phyloP scores from a whole-genome alignment of 2,888 invertebrate species.

The Archips crataeganus region DNA sequence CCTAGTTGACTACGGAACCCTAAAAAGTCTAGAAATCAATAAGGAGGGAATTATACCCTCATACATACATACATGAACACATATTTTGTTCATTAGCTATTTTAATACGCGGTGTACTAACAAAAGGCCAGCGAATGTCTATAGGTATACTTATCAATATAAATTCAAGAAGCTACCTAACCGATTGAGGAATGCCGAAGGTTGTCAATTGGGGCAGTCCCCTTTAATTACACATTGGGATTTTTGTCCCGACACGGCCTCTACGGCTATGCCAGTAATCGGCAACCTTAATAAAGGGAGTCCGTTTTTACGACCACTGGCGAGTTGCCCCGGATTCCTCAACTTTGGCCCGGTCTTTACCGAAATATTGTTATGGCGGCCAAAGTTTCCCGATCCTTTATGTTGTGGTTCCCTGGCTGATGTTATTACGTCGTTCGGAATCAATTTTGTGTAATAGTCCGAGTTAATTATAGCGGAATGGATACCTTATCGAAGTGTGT shows the following conservation, averaged over 20 bases:
- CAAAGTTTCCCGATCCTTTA: constrained; percentile 66
- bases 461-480: background rate
- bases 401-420: constrained; percentile 48
- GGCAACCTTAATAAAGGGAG: constrained; percentile 40
- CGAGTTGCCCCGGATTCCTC: constrained; percentile 72
- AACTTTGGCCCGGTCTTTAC: constrained; percentile 69
- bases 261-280: constrained; percentile 38
- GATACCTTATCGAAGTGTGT: background rate
- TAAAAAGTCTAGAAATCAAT: no score
- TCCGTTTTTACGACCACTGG: constrained; percentile 66
- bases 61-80: no score
- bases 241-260: constrained; percentile 33
- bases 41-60: no score
- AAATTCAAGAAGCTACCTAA: constrained; percentile 2
- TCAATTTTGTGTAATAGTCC: constrained; percentile 46
- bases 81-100: background rate
- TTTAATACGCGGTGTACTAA: background rate
- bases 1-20: no score
- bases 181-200: constrained; percentile 15
- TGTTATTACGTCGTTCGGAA: constrained; percentile 56
- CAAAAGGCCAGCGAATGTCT: background rate
- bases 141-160: background rate
- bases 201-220: constrained; percentile 30
- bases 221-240: constrained; percentile 40
- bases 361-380: constrained; percentile 70